These are phyloP conservation scores for Calidris pugnax DNA, from an alignment of 2,113 vertebrate genomes.

Conservation along the genomic window DNA sequence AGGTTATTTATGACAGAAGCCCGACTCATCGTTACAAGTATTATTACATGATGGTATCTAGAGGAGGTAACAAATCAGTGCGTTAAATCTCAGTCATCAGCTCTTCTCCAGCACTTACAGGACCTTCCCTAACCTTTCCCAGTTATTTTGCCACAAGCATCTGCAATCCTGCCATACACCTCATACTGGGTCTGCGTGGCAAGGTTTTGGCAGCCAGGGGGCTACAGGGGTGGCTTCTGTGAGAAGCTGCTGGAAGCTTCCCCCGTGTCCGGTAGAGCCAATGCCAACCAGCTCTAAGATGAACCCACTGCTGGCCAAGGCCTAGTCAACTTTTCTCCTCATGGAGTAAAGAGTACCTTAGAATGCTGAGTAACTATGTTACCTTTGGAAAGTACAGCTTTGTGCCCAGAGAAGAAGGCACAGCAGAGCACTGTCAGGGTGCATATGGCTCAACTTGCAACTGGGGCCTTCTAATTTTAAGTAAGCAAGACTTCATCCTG, in stretches of 20 bases:
- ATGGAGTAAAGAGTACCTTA: background rate
- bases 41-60: background rate
- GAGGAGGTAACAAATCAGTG: background rate
- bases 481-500: background rate
- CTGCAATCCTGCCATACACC: background rate
- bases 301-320: too few relatives aligned
- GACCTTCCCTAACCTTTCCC: background rate
- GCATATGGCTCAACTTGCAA: background rate
- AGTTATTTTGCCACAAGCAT: background rate
- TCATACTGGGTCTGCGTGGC: background rate
- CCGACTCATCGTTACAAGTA: background rate
- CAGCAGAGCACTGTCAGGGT: background rate
- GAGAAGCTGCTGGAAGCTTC: background rate
- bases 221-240: background rate
- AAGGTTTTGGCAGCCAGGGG: background rate
- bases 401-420: background rate
- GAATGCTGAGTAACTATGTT: background rate
- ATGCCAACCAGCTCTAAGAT: too few relatives aligned
- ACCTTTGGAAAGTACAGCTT: background rate
- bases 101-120: background rate
- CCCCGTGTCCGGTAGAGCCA: too few relatives aligned
- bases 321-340: background rate
- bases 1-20: background rate
- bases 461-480: background rate
- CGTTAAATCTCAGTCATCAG: background rate